Conservation (phyloP, 2,888 invertebrate species). For the Trachelus troglodyta region DNA sequence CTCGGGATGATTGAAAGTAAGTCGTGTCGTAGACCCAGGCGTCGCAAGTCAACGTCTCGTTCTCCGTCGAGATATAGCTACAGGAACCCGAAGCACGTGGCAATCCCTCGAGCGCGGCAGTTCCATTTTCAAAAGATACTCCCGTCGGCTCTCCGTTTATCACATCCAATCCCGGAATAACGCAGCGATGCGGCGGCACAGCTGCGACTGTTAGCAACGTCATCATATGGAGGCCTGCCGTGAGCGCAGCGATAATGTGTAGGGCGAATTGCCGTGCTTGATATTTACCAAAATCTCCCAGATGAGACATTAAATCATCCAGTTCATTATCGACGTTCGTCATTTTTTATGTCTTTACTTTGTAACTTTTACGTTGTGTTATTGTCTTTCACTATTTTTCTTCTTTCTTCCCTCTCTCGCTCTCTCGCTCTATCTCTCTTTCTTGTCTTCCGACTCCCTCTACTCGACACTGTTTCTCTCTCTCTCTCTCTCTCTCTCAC, state of each 20-base stretch:
- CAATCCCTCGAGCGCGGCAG: constrained; percentile 71
- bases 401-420: not conserved
- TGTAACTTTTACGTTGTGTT: not conserved
- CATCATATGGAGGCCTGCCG: constrained; percentile 86
- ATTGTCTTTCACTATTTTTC: not conserved
- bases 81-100: constrained; percentile 74
- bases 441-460: not conserved
- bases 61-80: constrained; percentile 63
- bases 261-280: constrained; percentile 83
- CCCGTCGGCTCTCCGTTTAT: not conserved
- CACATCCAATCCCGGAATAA: constrained; percentile 28
- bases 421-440: not conserved
- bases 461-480: not conserved
- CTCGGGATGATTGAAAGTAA: constrained; percentile 78
- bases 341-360: not conserved
- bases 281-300: constrained; percentile 85
- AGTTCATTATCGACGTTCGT: constrained; percentile 52
- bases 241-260: constrained; percentile 81
- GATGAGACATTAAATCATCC: constrained; percentile 57
- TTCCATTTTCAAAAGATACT: constrained; percentile 35
- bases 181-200: constrained; percentile 76
- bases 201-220: constrained; percentile 84
- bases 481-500: not conserved
- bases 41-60: constrained; percentile 65
- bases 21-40: constrained; percentile 80